These are phyloP conservation scores for Erpornis zantholeuca DNA, from an alignment of 2,113 vertebrate genomes.

Conservation along the genomic window DNA sequence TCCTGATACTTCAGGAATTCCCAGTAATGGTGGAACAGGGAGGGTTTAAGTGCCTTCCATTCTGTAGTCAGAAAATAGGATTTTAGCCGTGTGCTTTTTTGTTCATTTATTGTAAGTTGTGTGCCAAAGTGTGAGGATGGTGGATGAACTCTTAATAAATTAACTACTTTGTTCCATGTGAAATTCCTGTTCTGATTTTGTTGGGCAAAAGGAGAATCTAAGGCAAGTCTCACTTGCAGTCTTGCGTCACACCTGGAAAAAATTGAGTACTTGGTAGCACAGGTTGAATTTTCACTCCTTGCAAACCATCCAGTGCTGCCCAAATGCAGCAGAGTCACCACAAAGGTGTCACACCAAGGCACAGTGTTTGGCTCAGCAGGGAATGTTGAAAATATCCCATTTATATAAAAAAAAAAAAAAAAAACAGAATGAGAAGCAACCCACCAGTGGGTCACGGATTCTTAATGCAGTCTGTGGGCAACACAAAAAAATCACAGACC, in stretches of 20 bases:
- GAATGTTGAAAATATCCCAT: background rate
- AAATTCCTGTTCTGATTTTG: background rate
- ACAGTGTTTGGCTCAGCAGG: background rate
- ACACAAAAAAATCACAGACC: background rate
- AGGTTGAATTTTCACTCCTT: background rate
- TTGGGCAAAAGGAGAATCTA: background rate
- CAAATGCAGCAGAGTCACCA: background rate
- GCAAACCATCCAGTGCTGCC: background rate
- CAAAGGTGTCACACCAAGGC: background rate
- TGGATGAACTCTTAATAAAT: slow-evolving; percentile 14
- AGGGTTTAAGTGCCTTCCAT: background rate
- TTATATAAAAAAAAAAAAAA: background rate
- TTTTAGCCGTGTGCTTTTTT: background rate
- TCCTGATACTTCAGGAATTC: background rate
- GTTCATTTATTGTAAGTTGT: background rate
- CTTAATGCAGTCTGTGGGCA: background rate
- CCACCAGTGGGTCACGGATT: background rate
- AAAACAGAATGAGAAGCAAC: background rate
- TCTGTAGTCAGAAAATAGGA: background rate
- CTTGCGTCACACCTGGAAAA: background rate
- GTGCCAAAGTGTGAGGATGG: background rate
- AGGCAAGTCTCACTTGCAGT: background rate
- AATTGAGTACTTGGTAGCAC: background rate
- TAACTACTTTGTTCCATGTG: background rate
- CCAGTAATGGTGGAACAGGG: background rate